Percentiles rank a stretch among this genome's conserved stretches.
These are phyloP conservation scores for Hylaeus volcanicus DNA, from an alignment of 1,140 invertebrate genomes.

Conservation along the genomic window DNA sequence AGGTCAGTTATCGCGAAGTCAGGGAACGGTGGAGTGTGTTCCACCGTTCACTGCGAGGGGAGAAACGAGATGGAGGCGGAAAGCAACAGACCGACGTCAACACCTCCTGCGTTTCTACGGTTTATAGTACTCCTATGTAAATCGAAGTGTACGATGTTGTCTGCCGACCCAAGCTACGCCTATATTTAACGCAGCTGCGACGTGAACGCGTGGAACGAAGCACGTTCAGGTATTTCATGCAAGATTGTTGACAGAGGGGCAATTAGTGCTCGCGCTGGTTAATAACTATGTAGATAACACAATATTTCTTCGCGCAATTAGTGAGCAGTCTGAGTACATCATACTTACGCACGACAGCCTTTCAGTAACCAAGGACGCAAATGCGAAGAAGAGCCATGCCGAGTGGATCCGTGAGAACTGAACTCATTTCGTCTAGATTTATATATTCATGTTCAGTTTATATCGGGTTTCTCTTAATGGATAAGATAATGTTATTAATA, in stretches of 20 bases:
- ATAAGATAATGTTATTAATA: neutral
- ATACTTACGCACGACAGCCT: too few species aligned
- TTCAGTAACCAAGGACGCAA: too few species aligned
- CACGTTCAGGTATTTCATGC: neutral
- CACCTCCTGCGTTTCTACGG: neutral
- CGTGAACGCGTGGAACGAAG: neutral
- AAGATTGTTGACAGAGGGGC: neutral
- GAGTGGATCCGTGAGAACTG: too few species aligned
- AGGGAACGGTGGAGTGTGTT: constrained; percentile 10
- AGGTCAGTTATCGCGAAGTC: constrained; percentile 2
- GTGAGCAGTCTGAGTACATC: too few species aligned
- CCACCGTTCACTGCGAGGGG: neutral
- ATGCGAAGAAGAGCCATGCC: too few species aligned
- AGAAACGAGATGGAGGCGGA: constrained; percentile 4
- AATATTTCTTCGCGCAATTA: neutral
- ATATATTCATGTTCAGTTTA: too few species aligned
- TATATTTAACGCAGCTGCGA: neutral
- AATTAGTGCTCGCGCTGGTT: neutral
- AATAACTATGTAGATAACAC: neutral
- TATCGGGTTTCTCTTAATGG: neutral
- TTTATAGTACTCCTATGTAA: constrained; percentile 8
- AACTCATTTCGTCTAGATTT: too few species aligned
- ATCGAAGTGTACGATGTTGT: constrained; percentile 10
- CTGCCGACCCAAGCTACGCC: neutral
- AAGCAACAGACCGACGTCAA: neutral